Percentiles rank a stretch among this genome's conserved stretches.
phyloP scores from a whole-genome alignment of 1,140 invertebrate species.

The Drosophila setifemur region DNA sequence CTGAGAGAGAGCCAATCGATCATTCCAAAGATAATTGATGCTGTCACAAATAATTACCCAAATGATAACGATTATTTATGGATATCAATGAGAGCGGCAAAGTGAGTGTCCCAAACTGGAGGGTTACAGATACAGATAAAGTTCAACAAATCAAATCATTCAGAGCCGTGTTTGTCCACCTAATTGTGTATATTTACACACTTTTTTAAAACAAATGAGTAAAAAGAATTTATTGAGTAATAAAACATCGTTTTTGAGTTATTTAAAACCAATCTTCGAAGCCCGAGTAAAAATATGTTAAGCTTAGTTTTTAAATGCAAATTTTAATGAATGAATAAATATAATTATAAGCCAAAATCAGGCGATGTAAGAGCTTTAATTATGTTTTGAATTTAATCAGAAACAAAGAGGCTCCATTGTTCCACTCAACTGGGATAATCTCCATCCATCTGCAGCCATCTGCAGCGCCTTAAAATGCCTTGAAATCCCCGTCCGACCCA shows the following conservation, averaged over 20 bases:
- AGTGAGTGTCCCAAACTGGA: neutral
- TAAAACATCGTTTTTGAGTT: neutral
- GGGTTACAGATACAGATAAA: neutral
- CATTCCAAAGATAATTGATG: constrained; percentile 15
- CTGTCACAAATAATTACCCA: constrained; percentile 2
- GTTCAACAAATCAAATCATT: no score
- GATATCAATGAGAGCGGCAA: neutral
- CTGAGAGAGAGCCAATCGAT: constrained; percentile 1
- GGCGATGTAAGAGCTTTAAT: constrained; percentile 9
- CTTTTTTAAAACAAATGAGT: no score
- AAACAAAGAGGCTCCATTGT: constrained; percentile 31
- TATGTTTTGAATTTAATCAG: constrained; percentile 30
- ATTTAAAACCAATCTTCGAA: neutral
- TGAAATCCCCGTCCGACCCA: constrained; percentile 18
- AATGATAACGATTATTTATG: constrained; percentile 1
- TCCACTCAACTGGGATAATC: constrained; percentile 36
- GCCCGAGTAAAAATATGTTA: no score
- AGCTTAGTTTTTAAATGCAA: no score
- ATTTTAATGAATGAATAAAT: no score
- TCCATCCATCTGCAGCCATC: constrained; percentile 26
- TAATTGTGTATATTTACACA: no score
- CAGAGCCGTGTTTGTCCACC: no score
- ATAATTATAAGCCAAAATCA: no score
- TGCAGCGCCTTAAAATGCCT: constrained; percentile 16
- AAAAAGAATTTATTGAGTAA: no score